These are phyloP conservation scores for Agrilus mali DNA, from an alignment of 2,888 invertebrate genomes.

Conservation along the genomic window DNA sequence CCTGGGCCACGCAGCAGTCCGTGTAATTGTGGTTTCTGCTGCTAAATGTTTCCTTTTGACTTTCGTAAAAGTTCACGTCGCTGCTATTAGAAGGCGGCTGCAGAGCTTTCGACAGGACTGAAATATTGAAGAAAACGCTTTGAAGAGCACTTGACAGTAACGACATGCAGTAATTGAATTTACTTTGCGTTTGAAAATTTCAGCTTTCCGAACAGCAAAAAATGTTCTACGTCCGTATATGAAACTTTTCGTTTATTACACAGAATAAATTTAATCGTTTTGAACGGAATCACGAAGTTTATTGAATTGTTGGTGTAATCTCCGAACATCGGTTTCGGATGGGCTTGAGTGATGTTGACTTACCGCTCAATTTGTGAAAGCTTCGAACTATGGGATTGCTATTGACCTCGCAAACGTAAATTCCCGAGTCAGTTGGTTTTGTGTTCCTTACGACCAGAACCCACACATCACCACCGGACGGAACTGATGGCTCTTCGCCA, in stretches of 20 bases:
- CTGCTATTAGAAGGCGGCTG: conserved; percentile 43
- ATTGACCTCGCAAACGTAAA: conserved; percentile 75
- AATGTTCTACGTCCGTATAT: no score
- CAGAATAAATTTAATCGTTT: no score
- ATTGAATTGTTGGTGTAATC: no score
- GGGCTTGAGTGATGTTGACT: conserved; percentile 15
- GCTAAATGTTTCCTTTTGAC: conserved; percentile 28
- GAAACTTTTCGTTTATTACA: no score
- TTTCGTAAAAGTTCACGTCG: conserved; percentile 29
- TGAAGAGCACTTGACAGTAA: no score
- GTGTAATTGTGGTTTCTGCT: conserved; percentile 61
- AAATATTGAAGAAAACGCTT: conserved; percentile 15
- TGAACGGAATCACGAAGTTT: no score
- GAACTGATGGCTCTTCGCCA: conserved; percentile 23
- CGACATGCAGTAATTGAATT: no score
- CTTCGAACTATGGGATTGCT: conserved; percentile 65
- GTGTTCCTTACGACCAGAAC: conserved; percentile 64
- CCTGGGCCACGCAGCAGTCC: conserved; percentile 58
- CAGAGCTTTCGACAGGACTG: conserved; percentile 50
- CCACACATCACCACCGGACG: conserved; percentile 70
- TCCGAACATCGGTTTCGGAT: no score
- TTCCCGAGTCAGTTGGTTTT: conserved; percentile 57
- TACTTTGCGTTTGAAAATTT: no score
- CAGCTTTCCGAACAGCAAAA: no score
- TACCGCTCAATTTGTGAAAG: conserved; percentile 68